Conservation (phyloP, 2,797 vertebrate species). For the Meda fulgida region DNA sequence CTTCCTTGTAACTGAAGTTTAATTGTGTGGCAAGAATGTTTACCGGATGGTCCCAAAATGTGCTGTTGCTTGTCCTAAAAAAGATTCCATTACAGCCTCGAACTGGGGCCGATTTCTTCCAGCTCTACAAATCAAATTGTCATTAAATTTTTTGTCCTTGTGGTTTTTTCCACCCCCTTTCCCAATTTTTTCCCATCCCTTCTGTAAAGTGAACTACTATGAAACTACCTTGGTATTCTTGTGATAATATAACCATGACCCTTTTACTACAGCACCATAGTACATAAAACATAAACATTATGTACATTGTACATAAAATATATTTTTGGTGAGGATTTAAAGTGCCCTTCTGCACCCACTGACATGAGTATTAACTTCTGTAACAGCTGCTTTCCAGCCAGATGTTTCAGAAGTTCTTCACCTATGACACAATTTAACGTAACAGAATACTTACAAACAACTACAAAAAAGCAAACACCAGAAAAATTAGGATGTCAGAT, state of each 20-base stretch:
- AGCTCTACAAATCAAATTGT: conserved; percentile 83
- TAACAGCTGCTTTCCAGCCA: conserved; percentile 8
- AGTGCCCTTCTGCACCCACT: neutral
- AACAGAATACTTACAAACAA: neutral
- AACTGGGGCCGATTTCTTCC: conserved; percentile 82
- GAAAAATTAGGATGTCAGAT: neutral
- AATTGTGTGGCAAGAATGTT: conserved; percentile 63
- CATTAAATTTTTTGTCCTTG: conserved; percentile 78
- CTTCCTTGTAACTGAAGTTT: conserved; percentile 56
- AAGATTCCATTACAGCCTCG: conserved; percentile 84
- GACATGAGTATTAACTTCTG: conserved; percentile 9
- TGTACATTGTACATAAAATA: neutral
- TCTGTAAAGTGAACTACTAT: neutral
- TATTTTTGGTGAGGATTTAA: neutral
- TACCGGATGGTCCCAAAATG: conserved; percentile 75
- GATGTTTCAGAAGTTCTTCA: conserved; percentile 9
- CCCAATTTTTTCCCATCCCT: conserved; percentile 30
- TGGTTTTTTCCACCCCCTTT: conserved; percentile 53
- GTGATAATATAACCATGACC: neutral
- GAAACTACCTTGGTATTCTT: conserved; percentile 2
- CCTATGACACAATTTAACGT: conserved; percentile 1
- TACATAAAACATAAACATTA: too few relatives aligned
- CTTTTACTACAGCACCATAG: neutral
- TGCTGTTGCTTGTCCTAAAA: conserved; percentile 82
- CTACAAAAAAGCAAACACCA: neutral